phyloP scores from a whole-genome alignment of 1,140 invertebrate species.

The Eriosoma lanigerum region DNA sequence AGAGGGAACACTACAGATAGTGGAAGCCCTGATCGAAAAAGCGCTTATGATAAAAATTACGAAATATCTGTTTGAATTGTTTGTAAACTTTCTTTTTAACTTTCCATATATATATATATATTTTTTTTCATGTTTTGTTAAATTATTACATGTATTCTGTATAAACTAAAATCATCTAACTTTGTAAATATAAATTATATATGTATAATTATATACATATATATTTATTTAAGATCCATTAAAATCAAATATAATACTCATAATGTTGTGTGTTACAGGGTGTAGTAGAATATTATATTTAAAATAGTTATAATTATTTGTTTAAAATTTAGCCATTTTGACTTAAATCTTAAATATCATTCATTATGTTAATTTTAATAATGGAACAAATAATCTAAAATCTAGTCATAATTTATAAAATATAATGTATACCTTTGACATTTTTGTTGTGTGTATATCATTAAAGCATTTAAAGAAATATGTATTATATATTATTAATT shows the following conservation, averaged over 20 bases:
- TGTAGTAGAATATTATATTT: slow-evolving; percentile 18
- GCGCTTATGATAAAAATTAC: slow-evolving; percentile 93
- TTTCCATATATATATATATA: slow-evolving; percentile 11
- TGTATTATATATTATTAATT: background rate
- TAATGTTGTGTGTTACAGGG: slow-evolving; percentile 48
- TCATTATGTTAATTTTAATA: slow-evolving; percentile 5
- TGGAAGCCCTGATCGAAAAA: slow-evolving; percentile 78
- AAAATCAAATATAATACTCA: slow-evolving; percentile 42
- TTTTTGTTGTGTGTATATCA: background rate
- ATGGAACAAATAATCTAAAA: slow-evolving; percentile 23
- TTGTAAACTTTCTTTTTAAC: slow-evolving; percentile 37
- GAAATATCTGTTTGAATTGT: slow-evolving; percentile 78
- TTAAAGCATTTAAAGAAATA: slow-evolving; percentile 25
- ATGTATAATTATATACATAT: background rate
- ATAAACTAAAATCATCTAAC: slow-evolving; percentile 16
- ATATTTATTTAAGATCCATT: slow-evolving; percentile 27
- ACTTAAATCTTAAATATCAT: background rate
- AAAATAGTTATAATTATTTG: slow-evolving; percentile 30
- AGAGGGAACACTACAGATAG: slow-evolving; percentile 58
- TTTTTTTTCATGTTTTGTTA: slow-evolving; percentile 25
- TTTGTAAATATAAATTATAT: slow-evolving; percentile 42
- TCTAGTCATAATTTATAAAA: slow-evolving; percentile 41
- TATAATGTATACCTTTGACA: slow-evolving; percentile 18
- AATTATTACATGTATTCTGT: slow-evolving; percentile 33
- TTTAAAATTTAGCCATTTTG: background rate